Conservation (phyloP, 2,797 vertebrate genomes). For the Ispidina lecontei region DNA sequence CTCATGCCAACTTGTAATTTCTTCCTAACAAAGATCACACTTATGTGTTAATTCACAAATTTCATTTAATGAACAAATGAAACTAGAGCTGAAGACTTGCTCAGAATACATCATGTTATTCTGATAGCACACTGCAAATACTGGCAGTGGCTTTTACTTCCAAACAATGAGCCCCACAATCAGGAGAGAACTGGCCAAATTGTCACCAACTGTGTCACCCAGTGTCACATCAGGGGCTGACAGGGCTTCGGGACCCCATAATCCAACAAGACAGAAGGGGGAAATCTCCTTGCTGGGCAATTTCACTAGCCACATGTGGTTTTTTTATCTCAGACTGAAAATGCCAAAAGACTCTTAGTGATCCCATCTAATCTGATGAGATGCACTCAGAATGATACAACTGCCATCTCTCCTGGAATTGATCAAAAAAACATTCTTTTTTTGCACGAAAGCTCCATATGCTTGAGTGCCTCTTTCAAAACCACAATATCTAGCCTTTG, state of each 20-base stretch:
- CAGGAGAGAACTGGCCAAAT: neutral
- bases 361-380: conserved; percentile 47
- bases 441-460: conserved; percentile 69
- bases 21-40: neutral
- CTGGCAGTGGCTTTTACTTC: neutral
- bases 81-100: neutral
- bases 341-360: conserved; percentile 41
- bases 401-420: conserved; percentile 63
- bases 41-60: neutral
- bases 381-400: conserved; percentile 60
- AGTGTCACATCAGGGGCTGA: neutral
- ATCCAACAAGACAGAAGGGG: neutral
- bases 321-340: conserved; percentile 27
- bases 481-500: conserved; percentile 64
- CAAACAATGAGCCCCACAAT: neutral
- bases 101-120: neutral
- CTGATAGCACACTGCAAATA: neutral
- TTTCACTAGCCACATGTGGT: conserved; percentile 1
- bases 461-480: conserved; percentile 54
- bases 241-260: neutral
- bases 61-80: conserved; percentile 3
- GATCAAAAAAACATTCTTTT: conserved; percentile 57
- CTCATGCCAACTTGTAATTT: neutral
- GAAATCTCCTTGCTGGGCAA: neutral
- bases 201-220: neutral